phyloP scores from a whole-genome alignment of 2,113 vertebrate species.

The Candoia aspera region DNA sequence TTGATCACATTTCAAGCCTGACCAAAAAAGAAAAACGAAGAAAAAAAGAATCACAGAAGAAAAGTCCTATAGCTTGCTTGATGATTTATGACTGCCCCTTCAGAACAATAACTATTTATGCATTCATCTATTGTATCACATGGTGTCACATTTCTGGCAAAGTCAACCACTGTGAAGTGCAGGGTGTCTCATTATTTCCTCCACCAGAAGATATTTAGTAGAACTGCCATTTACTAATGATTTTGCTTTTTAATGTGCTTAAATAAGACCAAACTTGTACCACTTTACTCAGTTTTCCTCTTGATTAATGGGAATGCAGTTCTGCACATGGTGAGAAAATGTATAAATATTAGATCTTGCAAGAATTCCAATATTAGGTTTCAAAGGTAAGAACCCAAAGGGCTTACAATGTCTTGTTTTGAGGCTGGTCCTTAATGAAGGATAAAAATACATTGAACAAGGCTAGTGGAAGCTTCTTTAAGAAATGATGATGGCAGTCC shows the following conservation, averaged over 20 bases:
- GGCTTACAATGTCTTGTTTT: conserved; percentile 60
- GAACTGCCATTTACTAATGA: conserved; percentile 70
- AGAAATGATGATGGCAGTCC: conserved; percentile 44
- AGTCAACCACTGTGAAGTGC: conserved; percentile 57
- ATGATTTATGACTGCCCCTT: conserved; percentile 77
- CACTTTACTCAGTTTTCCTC: conserved; percentile 71
- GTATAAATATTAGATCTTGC: conserved; percentile 62
- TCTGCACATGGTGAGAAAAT: conserved; percentile 45
- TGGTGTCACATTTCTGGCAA: conserved; percentile 75
- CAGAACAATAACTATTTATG: conserved; percentile 76
- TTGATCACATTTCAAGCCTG: conserved; percentile 69
- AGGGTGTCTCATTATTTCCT: conserved; percentile 68
- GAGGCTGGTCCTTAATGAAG: conserved; percentile 65
- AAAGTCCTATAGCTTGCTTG: conserved; percentile 52
- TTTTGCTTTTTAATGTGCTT: conserved; percentile 75
- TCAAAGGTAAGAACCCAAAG: conserved; percentile 47
- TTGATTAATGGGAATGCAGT: conserved; percentile 75
- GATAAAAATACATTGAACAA: conserved; percentile 61
- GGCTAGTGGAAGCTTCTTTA: conserved; percentile 40
- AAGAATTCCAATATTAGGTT: conserved; percentile 65
- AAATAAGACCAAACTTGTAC: conserved; percentile 66
- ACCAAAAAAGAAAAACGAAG: conserved; percentile 48
- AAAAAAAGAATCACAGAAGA: conserved; percentile 23
- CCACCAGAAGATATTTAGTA: conserved; percentile 74
- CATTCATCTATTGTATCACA: conserved; percentile 72